phyloP scores from a whole-genome alignment of 1,140 invertebrate species.

The Tetragonula clypearis region DNA sequence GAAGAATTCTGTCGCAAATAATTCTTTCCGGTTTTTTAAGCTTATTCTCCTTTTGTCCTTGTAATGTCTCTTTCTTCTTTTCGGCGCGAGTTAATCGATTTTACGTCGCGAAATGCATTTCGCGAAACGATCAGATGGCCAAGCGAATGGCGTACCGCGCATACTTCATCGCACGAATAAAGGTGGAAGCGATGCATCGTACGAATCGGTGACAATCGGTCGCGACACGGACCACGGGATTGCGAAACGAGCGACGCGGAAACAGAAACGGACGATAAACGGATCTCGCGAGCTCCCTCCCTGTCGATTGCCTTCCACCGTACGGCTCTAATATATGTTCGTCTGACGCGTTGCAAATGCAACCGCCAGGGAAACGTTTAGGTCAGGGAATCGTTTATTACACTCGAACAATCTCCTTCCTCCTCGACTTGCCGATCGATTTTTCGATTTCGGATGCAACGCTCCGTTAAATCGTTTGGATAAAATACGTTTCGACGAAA shows the following conservation, averaged over 20 bases:
- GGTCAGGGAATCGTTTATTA: neutral
- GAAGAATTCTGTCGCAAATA: neutral
- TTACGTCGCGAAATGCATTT: slow-evolving; percentile 32
- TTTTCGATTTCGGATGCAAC: neutral
- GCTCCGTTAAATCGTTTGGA: no score
- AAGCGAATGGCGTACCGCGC: slow-evolving; percentile 49
- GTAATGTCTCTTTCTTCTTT: neutral
- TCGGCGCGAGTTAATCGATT: neutral
- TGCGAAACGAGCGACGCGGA: slow-evolving; percentile 1
- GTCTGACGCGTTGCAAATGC: slow-evolving; percentile 2
- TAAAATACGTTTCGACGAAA: no score
- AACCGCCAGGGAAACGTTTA: neutral
- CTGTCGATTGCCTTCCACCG: slow-evolving; percentile 24
- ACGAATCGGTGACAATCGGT: slow-evolving; percentile 25
- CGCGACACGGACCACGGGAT: slow-evolving; percentile 1
- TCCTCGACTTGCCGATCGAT: neutral
- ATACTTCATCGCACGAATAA: slow-evolving; percentile 47
- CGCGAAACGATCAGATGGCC: slow-evolving; percentile 40
- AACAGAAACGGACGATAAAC: slow-evolving; percentile 64
- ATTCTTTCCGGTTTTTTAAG: no score
- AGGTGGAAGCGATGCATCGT: slow-evolving; percentile 1
- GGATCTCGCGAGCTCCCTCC: slow-evolving; percentile 25
- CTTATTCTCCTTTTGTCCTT: no score
- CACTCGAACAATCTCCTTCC: neutral
- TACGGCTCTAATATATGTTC: slow-evolving; percentile 7